Percentiles rank a stretch among this genome's conserved stretches.
These are phyloP conservation scores for Halcyon senegalensis DNA, from an alignment of 2,113 vertebrate genomes.

Conservation along the genomic window DNA sequence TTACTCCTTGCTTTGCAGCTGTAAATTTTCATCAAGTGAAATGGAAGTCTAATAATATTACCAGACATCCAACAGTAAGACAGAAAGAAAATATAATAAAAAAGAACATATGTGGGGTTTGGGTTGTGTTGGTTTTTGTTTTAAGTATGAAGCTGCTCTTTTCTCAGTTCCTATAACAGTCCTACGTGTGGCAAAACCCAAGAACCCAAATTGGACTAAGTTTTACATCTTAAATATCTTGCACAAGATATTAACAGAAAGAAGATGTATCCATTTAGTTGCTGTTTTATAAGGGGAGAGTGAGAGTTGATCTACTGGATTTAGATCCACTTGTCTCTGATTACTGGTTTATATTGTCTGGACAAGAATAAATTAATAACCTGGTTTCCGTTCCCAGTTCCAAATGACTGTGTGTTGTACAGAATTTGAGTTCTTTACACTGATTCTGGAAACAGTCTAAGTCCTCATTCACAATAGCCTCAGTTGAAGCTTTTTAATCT, in stretches of 20 bases:
- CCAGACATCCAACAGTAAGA: not conserved
- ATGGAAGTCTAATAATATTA: not conserved
- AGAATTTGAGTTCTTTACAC: not conserved
- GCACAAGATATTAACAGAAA: not conserved
- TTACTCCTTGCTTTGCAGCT: not conserved
- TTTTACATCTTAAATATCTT: not conserved
- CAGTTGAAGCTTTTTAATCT: not conserved
- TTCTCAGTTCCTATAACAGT: not conserved
- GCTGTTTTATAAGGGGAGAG: fast-evolving
- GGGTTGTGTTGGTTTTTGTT: not conserved
- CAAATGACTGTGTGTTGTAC: fast-evolving
- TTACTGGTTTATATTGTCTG: not conserved
- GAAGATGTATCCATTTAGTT: not conserved
- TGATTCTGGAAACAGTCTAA: not conserved
- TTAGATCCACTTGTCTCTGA: not conserved
- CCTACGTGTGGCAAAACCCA: not conserved
- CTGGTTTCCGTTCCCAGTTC: not conserved
- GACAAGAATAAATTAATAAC: not conserved
- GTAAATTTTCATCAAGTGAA: not conserved
- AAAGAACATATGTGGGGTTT: not conserved
- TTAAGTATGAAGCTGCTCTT: not conserved
- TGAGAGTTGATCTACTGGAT: not conserved
- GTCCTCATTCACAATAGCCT: not conserved
- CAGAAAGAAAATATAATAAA: not conserved
- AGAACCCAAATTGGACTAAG: not conserved